Evolutionary conservation across 2,888 invertebrate species (phyloP), one percentile per base, ranked within the genome.

Genomic region (Mimachlamys varia): DNA sequence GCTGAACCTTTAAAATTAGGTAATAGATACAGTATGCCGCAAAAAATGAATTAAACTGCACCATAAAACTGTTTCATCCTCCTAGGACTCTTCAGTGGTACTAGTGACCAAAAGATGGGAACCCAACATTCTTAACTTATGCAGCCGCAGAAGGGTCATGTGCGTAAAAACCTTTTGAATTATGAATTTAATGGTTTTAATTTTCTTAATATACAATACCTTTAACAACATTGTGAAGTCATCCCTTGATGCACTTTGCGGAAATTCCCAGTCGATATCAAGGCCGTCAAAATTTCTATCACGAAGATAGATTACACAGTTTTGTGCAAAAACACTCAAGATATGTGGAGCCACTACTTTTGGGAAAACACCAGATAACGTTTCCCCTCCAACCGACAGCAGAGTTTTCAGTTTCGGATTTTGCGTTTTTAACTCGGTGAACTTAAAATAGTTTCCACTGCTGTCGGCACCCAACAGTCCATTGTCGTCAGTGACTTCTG

Each of bases 261-360:
- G 96, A 92, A 94, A 96, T 91, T 96, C 96, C 96, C 96, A 96
- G 91, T 96, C 96, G 19, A 96, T 89, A 92, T 95, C 96, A 15
- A 95, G 92, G 5, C 96, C 96, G 87, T 96, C 95, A 91, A 96
- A 96, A 55, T 94, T 93, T 91, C 95, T 93, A 12, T 93, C 92
- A 22, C 95, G 91, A 10, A 96, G 89, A 89, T 92, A 95, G 19
- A 88, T 92, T 12, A 93, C 92, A 7, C 92, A 91, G 90, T 95
- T 95, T 55, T 92, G 76, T 0, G 95, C 93, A 91, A 96, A 96
- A 13, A 58, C 90, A 88, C 97, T 92, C 0, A 88, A 89, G 12
- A 91, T 89, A 7, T 87, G 88, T 19, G 92, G 91, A n/a, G 91
- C 92, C 58, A 94, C 92, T 12, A 94, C 89, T 90, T 93, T 92